Evolutionary conservation across 2,797 vertebrate genomes (phyloP).

Genomic region (Cyprinodon diabolis): DNA sequence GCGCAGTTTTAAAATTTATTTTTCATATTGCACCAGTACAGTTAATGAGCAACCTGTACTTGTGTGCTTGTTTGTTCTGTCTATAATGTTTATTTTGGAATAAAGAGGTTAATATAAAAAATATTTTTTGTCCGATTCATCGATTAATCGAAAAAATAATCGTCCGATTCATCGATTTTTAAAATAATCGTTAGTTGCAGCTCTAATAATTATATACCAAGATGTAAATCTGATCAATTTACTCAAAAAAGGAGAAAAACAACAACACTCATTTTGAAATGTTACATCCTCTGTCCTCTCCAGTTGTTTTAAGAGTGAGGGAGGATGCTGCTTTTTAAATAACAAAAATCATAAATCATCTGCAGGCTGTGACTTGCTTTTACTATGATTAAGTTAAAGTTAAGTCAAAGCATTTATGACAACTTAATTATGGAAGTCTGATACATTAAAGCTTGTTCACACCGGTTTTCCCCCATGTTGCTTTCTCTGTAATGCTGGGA

Average conservation of each 20-base stretch:
- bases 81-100: too few species aligned
- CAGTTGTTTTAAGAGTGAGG: conserved; percentile 12
- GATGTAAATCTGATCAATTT: conserved; percentile 27
- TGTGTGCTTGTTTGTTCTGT: too few species aligned
- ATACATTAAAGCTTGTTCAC: conserved; percentile 29
- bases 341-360: conserved; percentile 21
- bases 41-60: too few species aligned
- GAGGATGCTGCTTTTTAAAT: conserved; percentile 6
- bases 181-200: too few species aligned
- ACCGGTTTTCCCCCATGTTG: conserved; percentile 38
- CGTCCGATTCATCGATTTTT: too few species aligned
- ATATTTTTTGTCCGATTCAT: too few species aligned
- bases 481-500: conserved; percentile 47
- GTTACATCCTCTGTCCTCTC: conserved; percentile 13
- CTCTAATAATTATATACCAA: conserved; percentile 5
- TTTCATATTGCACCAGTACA: too few species aligned
- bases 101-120: too few species aligned
- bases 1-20: too few species aligned
- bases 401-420: conserved; percentile 48
- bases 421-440: conserved; percentile 45
- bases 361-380: conserved; percentile 12
- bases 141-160: too few species aligned
- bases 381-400: conserved; percentile 36
- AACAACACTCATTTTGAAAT: conserved; percentile 36
- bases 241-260: conserved; percentile 37